Evolutionary conservation across 2,888 invertebrate genomes (phyloP).

Genomic region (Lampropteryx suffumata): DNA sequence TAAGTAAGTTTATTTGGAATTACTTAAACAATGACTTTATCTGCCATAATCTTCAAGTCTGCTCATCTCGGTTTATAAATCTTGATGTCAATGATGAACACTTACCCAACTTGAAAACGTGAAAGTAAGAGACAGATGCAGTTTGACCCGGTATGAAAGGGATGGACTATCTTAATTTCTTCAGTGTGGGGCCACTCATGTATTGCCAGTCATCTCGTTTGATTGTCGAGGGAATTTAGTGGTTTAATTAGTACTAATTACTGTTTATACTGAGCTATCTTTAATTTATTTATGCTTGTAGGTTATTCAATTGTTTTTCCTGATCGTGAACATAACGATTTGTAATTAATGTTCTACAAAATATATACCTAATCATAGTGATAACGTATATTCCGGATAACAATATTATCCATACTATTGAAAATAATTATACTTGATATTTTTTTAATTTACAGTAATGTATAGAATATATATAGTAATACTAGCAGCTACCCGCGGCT

Average conservation of each 20-base stretch:
- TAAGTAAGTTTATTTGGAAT: conserved; percentile 31
- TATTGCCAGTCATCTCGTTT: conserved; percentile 78
- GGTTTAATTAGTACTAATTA: conserved; percentile 78
- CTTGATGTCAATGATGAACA: conserved; percentile 51
- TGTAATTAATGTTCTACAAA: not conserved
- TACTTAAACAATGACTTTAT: conserved; percentile 39
- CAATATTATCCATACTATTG: no score
- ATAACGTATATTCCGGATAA: not conserved
- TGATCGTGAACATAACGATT: not conserved
- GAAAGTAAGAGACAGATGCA: conserved; percentile 46
- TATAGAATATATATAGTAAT: no score
- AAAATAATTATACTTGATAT: no score
- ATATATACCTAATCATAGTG: no score
- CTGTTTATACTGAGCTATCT: conserved; percentile 70
- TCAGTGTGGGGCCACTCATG: conserved; percentile 75
- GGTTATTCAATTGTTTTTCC: conserved; percentile 2
- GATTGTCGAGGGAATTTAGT: conserved; percentile 74
- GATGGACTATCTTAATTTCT: conserved; percentile 59
- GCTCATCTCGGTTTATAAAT: conserved; percentile 44
- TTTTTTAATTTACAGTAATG: no score
- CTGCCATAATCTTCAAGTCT: conserved; percentile 35
- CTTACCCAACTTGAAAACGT: conserved; percentile 34
- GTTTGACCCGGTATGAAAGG: conserved; percentile 42
- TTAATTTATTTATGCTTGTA: conserved; percentile 33
- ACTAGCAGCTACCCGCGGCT: no score